A percentile compares a stretch with the other conserved stretches of the same genome.
Evolutionary conservation across 1,140 invertebrate species (phyloP).

Genomic region (Drosophila nebulosa): DNA sequence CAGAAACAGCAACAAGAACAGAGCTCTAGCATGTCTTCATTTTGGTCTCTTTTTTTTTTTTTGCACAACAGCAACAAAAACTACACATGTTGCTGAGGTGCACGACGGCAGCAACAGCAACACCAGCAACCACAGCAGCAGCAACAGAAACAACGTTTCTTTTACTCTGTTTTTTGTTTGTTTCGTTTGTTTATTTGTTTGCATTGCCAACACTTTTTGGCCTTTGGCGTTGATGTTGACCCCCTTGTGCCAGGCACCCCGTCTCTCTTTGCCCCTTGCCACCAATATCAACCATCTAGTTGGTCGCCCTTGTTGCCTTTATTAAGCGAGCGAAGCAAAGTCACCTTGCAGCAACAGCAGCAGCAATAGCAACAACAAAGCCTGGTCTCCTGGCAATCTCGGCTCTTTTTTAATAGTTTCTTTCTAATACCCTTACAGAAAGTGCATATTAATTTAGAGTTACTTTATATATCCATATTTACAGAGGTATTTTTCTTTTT

Average conservation of each 20-base stretch:
- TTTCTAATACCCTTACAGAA: not conserved
- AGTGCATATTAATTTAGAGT: not conserved
- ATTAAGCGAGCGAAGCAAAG: slow-evolving; percentile 66
- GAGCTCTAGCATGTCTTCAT: slow-evolving; percentile 58
- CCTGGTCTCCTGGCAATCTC: slow-evolving; percentile 42
- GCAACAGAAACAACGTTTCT: slow-evolving; percentile 49
- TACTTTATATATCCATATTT: too few relatives aligned
- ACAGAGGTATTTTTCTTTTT: too few relatives aligned
- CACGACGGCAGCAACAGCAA: slow-evolving; percentile 36
- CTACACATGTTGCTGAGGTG: slow-evolving; percentile 66
- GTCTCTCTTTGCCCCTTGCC: not conserved
- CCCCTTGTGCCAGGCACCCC: slow-evolving; percentile 31
- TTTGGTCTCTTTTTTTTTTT: slow-evolving; percentile 55
- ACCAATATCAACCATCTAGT: not conserved
- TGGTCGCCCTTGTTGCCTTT: slow-evolving; percentile 57
- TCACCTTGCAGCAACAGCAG: slow-evolving; percentile 48
- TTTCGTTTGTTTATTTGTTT: slow-evolving; percentile 67
- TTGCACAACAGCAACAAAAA: slow-evolving; percentile 20
- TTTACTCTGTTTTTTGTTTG: slow-evolving; percentile 8
- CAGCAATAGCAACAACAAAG: slow-evolving; percentile 19
- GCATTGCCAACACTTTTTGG: slow-evolving; percentile 72
- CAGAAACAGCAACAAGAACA: not conserved
- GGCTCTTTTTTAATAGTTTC: slow-evolving; percentile 56
- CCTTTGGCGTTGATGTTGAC: slow-evolving; percentile 71
- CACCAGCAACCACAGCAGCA: slow-evolving; percentile 27